Conservation (phyloP, 1,140 invertebrate genomes). For the Kradibia gibbosae region DNA sequence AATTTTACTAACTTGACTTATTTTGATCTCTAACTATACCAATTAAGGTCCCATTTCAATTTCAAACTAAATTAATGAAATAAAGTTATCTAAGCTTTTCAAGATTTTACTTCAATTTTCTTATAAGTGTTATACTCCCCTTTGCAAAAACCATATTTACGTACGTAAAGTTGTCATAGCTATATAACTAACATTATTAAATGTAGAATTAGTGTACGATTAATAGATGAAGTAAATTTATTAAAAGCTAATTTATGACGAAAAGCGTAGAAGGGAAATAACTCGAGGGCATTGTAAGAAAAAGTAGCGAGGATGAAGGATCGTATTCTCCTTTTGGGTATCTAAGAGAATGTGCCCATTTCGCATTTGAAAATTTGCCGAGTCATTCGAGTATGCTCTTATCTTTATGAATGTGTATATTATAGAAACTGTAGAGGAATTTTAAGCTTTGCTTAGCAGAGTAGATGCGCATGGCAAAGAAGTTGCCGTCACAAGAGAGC, state of each 20-base stretch:
- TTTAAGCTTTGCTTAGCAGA: not conserved
- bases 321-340: not conserved
- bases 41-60: constrained; percentile 22
- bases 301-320: not conserved
- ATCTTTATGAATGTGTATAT: not conserved
- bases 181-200: not conserved
- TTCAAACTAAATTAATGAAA: constrained; percentile 16
- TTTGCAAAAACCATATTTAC: not conserved
- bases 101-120: constrained; percentile 3
- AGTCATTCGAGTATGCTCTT: not conserved
- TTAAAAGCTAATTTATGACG: not conserved
- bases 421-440: not conserved
- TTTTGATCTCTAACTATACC: constrained; percentile 11
- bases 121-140: not conserved
- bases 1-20: constrained; percentile 16
- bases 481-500: not conserved
- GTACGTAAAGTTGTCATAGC: not conserved
- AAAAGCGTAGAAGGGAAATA: not conserved
- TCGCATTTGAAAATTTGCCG: not conserved
- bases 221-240: not conserved
- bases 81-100: not conserved
- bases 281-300: not conserved
- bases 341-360: not conserved
- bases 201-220: not conserved
- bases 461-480: not conserved